Conservation (phyloP, 2,113 vertebrate genomes). For the Siniperca knerii region DNA sequence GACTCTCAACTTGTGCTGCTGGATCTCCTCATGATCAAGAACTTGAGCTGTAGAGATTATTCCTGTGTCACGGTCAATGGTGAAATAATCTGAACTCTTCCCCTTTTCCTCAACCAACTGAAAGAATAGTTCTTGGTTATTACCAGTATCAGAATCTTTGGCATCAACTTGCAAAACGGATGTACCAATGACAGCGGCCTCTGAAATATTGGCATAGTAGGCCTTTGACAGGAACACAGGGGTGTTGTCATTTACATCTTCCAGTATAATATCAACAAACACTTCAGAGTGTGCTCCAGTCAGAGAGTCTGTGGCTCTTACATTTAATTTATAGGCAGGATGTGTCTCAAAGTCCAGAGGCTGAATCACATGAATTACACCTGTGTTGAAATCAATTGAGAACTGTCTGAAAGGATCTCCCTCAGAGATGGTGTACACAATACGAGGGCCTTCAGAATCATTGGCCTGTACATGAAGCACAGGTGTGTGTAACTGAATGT, state of each 20-base stretch:
- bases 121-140: constrained; percentile 91
- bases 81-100: constrained; percentile 88
- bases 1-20: constrained; percentile 87
- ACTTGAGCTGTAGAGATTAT: constrained; percentile 87
- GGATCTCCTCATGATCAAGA: constrained; percentile 90
- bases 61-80: constrained; percentile 90
- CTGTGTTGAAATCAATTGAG: constrained; percentile 95
- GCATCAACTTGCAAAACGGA: constrained; percentile 89
- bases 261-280: constrained; percentile 94
- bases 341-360: constrained; percentile 95
- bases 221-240: constrained; percentile 88
- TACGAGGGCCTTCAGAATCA: constrained; percentile 94
- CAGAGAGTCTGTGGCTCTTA: constrained; percentile 94
- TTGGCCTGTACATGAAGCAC: constrained; percentile 94
- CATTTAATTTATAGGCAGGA: constrained; percentile 94
- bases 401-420: constrained; percentile 97
- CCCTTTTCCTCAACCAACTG: constrained; percentile 89
- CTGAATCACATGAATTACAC: constrained; percentile 90
- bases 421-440: constrained; percentile 94
- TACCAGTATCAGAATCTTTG: constrained; percentile 91
- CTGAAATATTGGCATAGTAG: constrained; percentile 90
- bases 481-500: constrained; percentile 90
- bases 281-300: constrained; percentile 93
- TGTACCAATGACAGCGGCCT: constrained; percentile 91
- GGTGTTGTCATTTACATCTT: constrained; percentile 95